Percentiles rank a stretch among this genome's conserved stretches.
Conservation (phyloP, 2,113 vertebrate species). For the Tiliqua scincoides region DNA sequence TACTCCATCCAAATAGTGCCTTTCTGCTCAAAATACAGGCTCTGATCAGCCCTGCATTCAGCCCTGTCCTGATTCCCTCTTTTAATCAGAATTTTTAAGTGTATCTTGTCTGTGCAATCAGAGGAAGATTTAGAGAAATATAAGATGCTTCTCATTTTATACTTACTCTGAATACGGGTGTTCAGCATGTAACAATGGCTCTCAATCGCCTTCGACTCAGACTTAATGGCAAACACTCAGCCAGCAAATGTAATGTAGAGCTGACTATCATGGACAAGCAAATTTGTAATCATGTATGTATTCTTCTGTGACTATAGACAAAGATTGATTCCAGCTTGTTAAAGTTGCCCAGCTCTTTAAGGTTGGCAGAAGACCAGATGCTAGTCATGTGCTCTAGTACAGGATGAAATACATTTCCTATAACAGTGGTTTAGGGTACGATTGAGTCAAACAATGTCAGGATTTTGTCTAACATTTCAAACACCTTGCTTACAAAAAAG, state of each 20-base stretch:
- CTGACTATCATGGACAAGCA: constrained; percentile 21
- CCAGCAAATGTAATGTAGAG: background rate
- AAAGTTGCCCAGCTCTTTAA: background rate
- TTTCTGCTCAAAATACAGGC: constrained; percentile 44
- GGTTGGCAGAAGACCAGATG: background rate
- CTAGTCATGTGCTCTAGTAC: constrained; percentile 14
- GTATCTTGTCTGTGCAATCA: constrained; percentile 56
- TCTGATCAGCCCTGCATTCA: constrained; percentile 40
- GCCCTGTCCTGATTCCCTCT: constrained; percentile 36
- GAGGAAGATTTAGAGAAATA: constrained; percentile 48
- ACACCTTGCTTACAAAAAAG: background rate
- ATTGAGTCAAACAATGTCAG: background rate
- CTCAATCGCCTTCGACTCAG: background rate
- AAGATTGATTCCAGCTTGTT: constrained; percentile 36
- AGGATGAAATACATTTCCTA: constrained; percentile 21
- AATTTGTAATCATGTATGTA: constrained; percentile 40
- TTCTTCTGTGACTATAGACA: constrained; percentile 43
- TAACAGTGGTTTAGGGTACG: background rate
- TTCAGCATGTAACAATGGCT: constrained; percentile 22
- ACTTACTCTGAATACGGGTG: constrained; percentile 32
- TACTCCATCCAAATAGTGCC: constrained; percentile 18
- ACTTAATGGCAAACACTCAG: constrained; percentile 29
- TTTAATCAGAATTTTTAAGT: constrained; percentile 62
- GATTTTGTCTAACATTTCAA: background rate
- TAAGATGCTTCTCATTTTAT: constrained; percentile 23